Evolutionary conservation across 2,113 vertebrate genomes (phyloP).

Genomic region (Argyrosomus japonicus): DNA sequence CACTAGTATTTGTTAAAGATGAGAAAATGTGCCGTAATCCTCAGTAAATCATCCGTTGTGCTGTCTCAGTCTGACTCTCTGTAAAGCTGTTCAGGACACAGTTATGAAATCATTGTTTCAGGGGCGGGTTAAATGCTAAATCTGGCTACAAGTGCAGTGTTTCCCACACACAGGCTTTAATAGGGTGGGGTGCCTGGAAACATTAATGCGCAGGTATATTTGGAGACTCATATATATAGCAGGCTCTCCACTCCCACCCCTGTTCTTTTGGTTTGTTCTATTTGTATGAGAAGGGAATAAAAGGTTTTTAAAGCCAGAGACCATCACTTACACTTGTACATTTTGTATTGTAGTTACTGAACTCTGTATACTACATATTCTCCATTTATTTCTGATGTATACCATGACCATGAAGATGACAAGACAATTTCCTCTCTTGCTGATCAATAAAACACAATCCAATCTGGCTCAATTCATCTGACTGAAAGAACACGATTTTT

Average conservation of each 20-base stretch:
- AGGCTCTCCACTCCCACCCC: background rate
- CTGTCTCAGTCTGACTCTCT: conserved; percentile 48
- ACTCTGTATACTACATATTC: background rate
- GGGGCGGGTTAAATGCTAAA: conserved; percentile 58
- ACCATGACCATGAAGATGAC: conserved; percentile 30
- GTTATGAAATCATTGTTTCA: conserved; percentile 67
- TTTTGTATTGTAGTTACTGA: background rate
- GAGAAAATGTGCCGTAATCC: conserved; percentile 47
- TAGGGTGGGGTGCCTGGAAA: conserved; percentile 41
- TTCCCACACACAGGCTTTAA: conserved; percentile 58
- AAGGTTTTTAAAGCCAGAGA: background rate
- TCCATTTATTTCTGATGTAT: conserved; percentile 11
- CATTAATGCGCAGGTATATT: conserved; percentile 50
- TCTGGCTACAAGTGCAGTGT: conserved; percentile 58
- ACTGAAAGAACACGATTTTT: background rate
- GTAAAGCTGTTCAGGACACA: conserved; percentile 27
- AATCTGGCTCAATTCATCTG: conserved; percentile 23
- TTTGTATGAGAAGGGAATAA: background rate
- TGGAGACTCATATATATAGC: conserved; percentile 38
- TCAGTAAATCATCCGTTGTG: conserved; percentile 36
- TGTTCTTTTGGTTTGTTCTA: conserved; percentile 16
- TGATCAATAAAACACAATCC: conserved; percentile 49
- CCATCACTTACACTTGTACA: background rate
- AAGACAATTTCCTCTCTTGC: conserved; percentile 36
- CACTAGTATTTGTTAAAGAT: conserved; percentile 11